These are phyloP conservation scores for Rhodeus uyekii DNA, from an alignment of 2,797 vertebrate genomes.

Conservation along the genomic window DNA sequence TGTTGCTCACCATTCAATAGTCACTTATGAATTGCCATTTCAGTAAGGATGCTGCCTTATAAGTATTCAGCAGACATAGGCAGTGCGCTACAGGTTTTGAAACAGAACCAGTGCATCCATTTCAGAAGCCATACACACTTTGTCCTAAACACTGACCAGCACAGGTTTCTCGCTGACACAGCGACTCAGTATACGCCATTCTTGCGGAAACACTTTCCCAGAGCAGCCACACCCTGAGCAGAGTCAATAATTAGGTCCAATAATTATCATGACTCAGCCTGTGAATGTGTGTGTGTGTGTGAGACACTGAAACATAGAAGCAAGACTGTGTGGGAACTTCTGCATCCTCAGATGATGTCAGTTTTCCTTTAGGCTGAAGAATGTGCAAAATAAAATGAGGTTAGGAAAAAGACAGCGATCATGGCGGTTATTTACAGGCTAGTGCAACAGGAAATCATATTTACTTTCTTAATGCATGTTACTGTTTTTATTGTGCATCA, in stretches of 20 bases:
- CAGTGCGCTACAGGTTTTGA: background rate
- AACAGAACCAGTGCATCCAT: background rate
- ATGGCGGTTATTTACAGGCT: background rate
- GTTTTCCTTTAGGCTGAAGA: slow-evolving; percentile 53
- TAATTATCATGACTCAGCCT: slow-evolving; percentile 54
- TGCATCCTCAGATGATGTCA: slow-evolving; percentile 48
- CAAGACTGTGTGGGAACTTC: slow-evolving; percentile 18
- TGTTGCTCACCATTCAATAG: too few relatives aligned
- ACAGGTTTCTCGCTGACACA: background rate
- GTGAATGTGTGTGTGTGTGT: background rate
- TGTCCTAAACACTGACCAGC: background rate
- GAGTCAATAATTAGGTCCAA: slow-evolving; percentile 36
- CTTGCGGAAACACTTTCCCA: slow-evolving; percentile 47
- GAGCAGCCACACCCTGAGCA: slow-evolving; percentile 46
- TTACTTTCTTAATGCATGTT: background rate
- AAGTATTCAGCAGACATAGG: too few relatives aligned
- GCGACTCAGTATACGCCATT: slow-evolving; percentile 28
- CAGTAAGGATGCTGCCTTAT: too few relatives aligned
- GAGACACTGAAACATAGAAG: background rate
- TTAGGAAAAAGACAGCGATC: slow-evolving; percentile 8
- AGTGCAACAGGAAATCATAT: background rate
- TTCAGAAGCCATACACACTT: slow-evolving; percentile 7
- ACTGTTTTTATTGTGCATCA: background rate
- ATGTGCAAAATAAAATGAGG: slow-evolving; percentile 24
- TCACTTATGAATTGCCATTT: too few relatives aligned